Evolutionary conservation across 35 echinoderm and acorn worm species (phyloP).

Genomic region (Eucidaris tribuloides): DNA sequence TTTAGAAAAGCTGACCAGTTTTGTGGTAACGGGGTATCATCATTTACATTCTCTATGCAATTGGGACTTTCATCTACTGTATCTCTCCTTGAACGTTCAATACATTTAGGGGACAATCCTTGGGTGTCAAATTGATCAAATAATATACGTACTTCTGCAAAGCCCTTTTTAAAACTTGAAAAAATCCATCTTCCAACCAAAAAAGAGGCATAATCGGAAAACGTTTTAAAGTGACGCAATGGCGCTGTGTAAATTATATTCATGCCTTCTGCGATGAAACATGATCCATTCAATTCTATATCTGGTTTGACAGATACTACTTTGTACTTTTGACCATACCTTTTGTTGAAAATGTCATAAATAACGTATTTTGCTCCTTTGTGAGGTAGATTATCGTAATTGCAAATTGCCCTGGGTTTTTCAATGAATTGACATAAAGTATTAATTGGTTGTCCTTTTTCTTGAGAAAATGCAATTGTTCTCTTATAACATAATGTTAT

Average conservation of each 20-base stretch:
- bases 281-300: neutral
- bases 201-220: slow-evolving; percentile 41
- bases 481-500: slow-evolving; percentile 61
- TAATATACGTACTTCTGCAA: slow-evolving; percentile 45
- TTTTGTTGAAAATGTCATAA: slow-evolving; percentile 42
- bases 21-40: slow-evolving; percentile 22
- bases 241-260: slow-evolving; percentile 60
- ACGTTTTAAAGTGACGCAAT: neutral
- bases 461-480: slow-evolving; percentile 44
- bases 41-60: neutral
- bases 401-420: slow-evolving; percentile 56
- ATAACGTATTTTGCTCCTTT: slow-evolving; percentile 57
- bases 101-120: slow-evolving; percentile 37
- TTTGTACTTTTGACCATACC: slow-evolving; percentile 12
- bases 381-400: slow-evolving; percentile 24
- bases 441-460: neutral
- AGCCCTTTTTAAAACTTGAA: slow-evolving; percentile 14
- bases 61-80: neutral
- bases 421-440: slow-evolving; percentile 49
- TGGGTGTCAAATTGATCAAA: slow-evolving; percentile 60
- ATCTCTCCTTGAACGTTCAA: slow-evolving; percentile 34
- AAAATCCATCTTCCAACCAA: slow-evolving; percentile 39
- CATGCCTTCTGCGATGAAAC: slow-evolving; percentile 50
- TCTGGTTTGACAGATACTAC: neutral
- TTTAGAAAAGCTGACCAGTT: slow-evolving; percentile 45